Evolutionary conservation across 2,113 vertebrate species (phyloP).

Genomic region (Eonycteris spelaea): DNA sequence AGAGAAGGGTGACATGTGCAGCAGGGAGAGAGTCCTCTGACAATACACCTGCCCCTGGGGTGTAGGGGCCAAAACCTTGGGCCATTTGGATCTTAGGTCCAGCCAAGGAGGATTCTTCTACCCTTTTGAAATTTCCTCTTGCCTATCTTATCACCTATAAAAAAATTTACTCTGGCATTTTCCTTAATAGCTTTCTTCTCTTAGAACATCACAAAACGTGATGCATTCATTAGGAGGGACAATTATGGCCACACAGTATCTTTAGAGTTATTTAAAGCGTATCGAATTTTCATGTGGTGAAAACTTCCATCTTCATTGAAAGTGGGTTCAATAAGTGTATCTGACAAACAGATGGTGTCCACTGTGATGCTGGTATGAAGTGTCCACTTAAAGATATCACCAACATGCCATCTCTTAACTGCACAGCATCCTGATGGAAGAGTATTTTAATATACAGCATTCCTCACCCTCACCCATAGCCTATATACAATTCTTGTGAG

Average conservation of each 20-base stretch:
- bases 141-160: not conserved
- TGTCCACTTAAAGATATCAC: not conserved
- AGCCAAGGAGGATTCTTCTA: not conserved
- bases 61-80: not conserved
- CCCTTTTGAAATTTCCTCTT: not conserved
- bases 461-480: not conserved
- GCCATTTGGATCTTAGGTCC: not conserved
- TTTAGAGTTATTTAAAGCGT: not conserved
- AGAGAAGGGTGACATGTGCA: not conserved
- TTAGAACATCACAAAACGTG: not conserved
- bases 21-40: not conserved
- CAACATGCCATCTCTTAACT: not conserved
- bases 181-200: not conserved
- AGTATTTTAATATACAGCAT: not conserved
- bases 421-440: not conserved
- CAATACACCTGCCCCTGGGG: not conserved
- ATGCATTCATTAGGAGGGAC: not conserved
- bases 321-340: not conserved
- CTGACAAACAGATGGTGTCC: not conserved
- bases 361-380: not conserved
- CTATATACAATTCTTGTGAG: not conserved
- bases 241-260: not conserved
- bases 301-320: not conserved
- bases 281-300: not conserved
- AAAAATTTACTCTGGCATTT: not conserved